Base-by-base conservation (phyloP, 2,888 invertebrate species). In the Phalera bucephala region DNA sequence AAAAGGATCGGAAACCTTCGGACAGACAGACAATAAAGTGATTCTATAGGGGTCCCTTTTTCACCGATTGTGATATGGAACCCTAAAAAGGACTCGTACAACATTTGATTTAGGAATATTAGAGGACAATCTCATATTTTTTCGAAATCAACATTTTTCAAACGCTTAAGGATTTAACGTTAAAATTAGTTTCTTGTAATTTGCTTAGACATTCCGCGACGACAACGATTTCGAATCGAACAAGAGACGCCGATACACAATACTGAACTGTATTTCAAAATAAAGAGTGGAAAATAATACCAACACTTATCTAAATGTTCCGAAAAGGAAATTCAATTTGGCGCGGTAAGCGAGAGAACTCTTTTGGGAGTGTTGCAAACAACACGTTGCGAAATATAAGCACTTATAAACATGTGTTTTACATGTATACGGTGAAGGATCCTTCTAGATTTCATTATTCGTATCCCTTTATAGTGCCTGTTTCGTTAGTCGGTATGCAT, bases 291-390 rank as follows among this genome's bases (percentile, higher is more conserved):
- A 45, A 44, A 55, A 41, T 51, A 49, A 53, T 55, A 45, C 41
- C 43, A 41, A 56, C 53, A 52, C 53, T 67, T 62, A 61, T 52
- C 58, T 56, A 52, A 56, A 62, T 52, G 59, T 62, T 48, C 54
- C 46, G 52, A 53, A 48, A 52, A 50, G 52, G 58, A 52, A 65
- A 71, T 64, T 68, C 58, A 63, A 61, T 71, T 63, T 47, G 54
- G 55, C 40, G 45, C 50, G 47, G 51, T 52, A 49, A 45, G 36
- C 46, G 48, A 40, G 52, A 54, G 48, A 50, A 47, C 51, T 54
- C 61, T 50, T 58, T 41, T 36, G 51, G 60, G 64, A 60, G 38
- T 30, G 27, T 48, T 31, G 30, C 40, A 40, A 50, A 49, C 45
- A 47, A 47, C 40, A 49, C 49, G 35, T 36, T 37, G 22, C 31